Evolutionary conservation across 2,113 vertebrate genomes (phyloP).

Genomic region (Argyrosomus japonicus): DNA sequence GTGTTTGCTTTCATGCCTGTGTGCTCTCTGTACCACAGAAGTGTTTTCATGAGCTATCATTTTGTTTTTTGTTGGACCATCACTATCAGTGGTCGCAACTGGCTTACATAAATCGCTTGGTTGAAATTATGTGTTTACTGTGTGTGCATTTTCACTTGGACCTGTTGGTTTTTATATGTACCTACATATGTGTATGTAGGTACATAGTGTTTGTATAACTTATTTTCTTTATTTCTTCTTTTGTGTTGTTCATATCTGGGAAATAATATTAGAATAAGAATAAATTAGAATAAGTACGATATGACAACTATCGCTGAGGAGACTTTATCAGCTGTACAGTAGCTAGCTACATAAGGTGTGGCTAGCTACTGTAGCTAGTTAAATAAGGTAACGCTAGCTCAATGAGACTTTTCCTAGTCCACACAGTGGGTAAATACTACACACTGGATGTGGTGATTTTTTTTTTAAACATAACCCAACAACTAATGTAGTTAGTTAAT

Average conservation of each 20-base stretch:
- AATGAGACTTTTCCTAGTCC: background rate
- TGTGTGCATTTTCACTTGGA: background rate
- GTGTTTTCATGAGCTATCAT: background rate
- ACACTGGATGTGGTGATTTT: no score
- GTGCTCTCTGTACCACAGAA: constrained; percentile 19
- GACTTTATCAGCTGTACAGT: background rate
- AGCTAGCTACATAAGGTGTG: background rate
- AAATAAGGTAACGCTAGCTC: no score
- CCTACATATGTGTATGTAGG: no score
- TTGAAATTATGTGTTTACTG: background rate
- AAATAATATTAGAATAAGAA: background rate
- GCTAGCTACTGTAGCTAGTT: background rate
- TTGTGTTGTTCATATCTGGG: background rate
- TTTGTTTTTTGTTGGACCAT: constrained; percentile 55
- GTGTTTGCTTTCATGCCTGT: constrained; percentile 26
- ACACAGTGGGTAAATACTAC: background rate
- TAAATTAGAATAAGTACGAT: no score
- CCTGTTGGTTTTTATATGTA: background rate
- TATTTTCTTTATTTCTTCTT: background rate
- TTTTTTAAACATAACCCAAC: no score
- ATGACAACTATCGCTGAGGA: no score
- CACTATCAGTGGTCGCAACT: constrained; percentile 19
- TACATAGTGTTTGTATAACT: background rate
- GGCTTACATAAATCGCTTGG: constrained; percentile 8
- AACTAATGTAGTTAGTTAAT: no score